Percentiles rank a stretch among this genome's conserved stretches.
These are phyloP conservation scores for Alauda arvensis DNA, from an alignment of 2,797 vertebrate genomes.

Conservation along the genomic window DNA sequence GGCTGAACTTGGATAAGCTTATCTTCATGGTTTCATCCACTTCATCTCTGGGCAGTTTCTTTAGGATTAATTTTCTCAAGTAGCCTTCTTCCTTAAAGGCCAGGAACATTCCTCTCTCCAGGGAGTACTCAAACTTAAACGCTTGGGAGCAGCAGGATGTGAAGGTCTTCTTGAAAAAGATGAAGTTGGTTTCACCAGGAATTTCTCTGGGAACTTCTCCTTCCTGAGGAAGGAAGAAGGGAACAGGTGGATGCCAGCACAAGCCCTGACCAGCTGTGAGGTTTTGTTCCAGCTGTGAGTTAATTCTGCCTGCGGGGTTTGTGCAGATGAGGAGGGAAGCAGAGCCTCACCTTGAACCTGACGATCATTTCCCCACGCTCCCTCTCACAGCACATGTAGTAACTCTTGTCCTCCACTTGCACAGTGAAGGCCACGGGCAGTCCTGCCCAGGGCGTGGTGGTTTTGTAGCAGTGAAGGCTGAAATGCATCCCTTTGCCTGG, in stretches of 20 bases:
- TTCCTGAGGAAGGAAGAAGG: slow-evolving; percentile 13
- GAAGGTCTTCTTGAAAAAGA: slow-evolving; percentile 56
- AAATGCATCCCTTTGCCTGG: slow-evolving; percentile 57
- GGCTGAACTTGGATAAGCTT: neutral
- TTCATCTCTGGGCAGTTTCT: slow-evolving; percentile 36
- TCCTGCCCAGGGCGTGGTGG: neutral
- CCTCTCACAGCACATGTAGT: slow-evolving; percentile 50
- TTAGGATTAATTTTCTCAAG: slow-evolving; percentile 44
- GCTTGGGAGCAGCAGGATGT: neutral
- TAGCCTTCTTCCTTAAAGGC: slow-evolving; percentile 31
- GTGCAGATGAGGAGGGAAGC: neutral
- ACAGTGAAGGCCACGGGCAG: slow-evolving; percentile 49
- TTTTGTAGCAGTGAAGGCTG: slow-evolving; percentile 52
- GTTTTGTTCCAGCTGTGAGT: neutral
- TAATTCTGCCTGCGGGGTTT: neutral
- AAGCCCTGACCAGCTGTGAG: neutral
- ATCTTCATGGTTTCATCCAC: slow-evolving; percentile 54
- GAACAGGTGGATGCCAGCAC: neutral
- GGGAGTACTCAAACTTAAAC: slow-evolving; percentile 56
- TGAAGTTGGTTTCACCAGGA: slow-evolving; percentile 24
- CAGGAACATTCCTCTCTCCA: slow-evolving; percentile 52
- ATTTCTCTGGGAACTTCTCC: slow-evolving; percentile 46
- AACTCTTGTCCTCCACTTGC: neutral
- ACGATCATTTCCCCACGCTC: neutral
- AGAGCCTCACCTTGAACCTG: slow-evolving; percentile 31